Evolutionary conservation across 2,888 invertebrate genomes (phyloP), one percentile per base, ranked within the genome.

Genomic region (Epinotia bilunana): DNA sequence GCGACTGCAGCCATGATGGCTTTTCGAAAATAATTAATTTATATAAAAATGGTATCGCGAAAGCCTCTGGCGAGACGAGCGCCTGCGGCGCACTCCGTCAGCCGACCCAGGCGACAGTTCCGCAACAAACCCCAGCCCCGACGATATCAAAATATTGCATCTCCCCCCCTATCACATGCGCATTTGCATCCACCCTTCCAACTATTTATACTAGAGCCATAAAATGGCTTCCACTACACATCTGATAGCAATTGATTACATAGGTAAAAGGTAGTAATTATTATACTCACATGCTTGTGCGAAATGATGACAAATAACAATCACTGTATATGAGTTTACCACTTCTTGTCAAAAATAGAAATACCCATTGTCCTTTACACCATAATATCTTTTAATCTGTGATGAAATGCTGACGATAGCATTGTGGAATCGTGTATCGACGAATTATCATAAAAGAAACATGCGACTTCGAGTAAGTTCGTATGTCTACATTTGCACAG

Each of bases 381-480:
- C 78, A 82, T 84, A 73, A 61, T 86, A 86, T 85, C 84, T 89
- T 86, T 86, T 86, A 79, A 88, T 83, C 84, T 81, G 77, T 85
- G 83, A 82, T 84, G 84, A 77, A 83, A 85, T 79, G 78, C 80
- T 76, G 84, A 81, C 73, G 82, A 80, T 82, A 84, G 81, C 88
- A 88, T 87, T 82, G 81, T 88, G 68, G 71, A 68, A 78, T 80
- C 77, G 60, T 72, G 77, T 79, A 77, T 78, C 23, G 62, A 77
- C 74, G 57, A 80, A 79, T 80, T 80, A 76, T 13, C 62, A 18
- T 16, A 61, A 75, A 20, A n/a, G 23, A 58, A 70, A 55, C 62
- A 63, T 43, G 78, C 79, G 82, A 79, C 82, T 81, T 78, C 78
- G 72, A 78, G 73, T 80, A 78, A 80, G 70, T 82, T 79, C 1